These are phyloP conservation scores for Seira sanloemensis DNA, from an alignment of 2,888 invertebrate genomes.

Conservation along the genomic window DNA sequence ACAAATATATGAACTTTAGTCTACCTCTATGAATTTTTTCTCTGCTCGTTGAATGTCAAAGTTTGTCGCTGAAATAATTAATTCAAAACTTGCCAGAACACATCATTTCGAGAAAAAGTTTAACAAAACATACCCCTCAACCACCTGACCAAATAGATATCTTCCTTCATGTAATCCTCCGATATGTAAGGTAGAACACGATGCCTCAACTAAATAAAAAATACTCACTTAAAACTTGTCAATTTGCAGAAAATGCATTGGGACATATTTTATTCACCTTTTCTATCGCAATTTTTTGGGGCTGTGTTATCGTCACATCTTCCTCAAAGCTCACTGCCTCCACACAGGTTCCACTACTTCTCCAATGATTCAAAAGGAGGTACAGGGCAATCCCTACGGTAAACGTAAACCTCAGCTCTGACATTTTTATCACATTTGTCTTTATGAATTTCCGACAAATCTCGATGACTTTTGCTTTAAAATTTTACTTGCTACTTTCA, in stretches of 20 bases:
- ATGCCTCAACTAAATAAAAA: no score
- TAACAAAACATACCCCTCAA: constrained; percentile 26
- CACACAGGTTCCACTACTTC: background rate
- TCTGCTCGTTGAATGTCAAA: constrained; percentile 40
- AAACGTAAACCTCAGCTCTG: background rate
- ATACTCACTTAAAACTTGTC: background rate
- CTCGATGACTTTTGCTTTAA: background rate
- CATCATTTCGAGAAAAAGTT: no score
- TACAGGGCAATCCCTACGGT: background rate
- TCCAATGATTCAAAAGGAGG: background rate
- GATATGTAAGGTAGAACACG: constrained; percentile 16
- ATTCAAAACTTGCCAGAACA: no score
- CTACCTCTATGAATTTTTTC: constrained; percentile 25
- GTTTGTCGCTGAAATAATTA: constrained; percentile 27
- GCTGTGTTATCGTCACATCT: constrained; percentile 23
- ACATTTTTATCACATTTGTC: background rate
- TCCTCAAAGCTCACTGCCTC: constrained; percentile 44
- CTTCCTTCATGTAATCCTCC: constrained; percentile 40
- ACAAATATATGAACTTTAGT: no score
- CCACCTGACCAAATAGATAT: constrained; percentile 37
- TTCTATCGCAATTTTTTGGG: constrained; percentile 15
- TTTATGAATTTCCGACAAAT: background rate
- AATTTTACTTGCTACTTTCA: background rate
- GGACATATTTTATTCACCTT: constrained; percentile 6
- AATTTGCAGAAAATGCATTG: background rate